Conservation (phyloP, 1,140 invertebrate species). For the Bombus fervidus region DNA sequence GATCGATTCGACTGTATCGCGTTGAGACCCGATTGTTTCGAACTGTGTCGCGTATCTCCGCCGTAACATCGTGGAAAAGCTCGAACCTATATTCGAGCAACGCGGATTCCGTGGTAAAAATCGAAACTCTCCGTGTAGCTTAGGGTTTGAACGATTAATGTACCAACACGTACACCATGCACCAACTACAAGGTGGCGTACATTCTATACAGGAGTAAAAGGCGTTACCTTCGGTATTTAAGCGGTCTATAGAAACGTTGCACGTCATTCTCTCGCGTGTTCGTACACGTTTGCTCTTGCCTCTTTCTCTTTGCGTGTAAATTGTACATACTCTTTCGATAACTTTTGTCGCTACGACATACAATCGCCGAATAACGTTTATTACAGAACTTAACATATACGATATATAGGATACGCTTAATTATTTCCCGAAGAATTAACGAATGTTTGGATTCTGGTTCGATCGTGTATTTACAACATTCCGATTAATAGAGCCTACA, state of each 20-base stretch:
- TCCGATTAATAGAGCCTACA: background rate
- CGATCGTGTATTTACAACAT: slow-evolving; percentile 13
- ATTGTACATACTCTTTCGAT: background rate
- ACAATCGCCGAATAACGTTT: background rate
- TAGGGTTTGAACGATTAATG: slow-evolving; percentile 53
- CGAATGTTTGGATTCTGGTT: slow-evolving; percentile 21
- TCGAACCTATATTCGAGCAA: slow-evolving; percentile 28
- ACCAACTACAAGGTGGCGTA: slow-evolving; percentile 23
- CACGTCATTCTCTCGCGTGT: slow-evolving; percentile 44
- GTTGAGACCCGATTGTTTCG: background rate
- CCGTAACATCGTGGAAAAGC: slow-evolving; percentile 33
- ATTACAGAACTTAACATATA: background rate
- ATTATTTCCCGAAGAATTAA: slow-evolving; percentile 23
- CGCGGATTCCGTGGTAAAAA: slow-evolving; percentile 57
- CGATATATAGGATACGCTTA: background rate
- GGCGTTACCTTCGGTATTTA: slow-evolving; percentile 66
- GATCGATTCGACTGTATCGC: background rate
- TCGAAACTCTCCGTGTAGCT: slow-evolving; percentile 43
- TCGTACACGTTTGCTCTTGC: slow-evolving; percentile 5
- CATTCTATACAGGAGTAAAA: slow-evolving; percentile 54
- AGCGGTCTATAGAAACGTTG: slow-evolving; percentile 48
- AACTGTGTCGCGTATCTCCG: background rate
- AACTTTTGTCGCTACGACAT: slow-evolving; percentile 12
- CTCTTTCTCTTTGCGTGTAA: background rate
- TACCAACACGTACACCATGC: slow-evolving; percentile 37